These are phyloP conservation scores for Oreochromis aureus DNA, from an alignment of 2,113 vertebrate species.

Conservation along the genomic window DNA sequence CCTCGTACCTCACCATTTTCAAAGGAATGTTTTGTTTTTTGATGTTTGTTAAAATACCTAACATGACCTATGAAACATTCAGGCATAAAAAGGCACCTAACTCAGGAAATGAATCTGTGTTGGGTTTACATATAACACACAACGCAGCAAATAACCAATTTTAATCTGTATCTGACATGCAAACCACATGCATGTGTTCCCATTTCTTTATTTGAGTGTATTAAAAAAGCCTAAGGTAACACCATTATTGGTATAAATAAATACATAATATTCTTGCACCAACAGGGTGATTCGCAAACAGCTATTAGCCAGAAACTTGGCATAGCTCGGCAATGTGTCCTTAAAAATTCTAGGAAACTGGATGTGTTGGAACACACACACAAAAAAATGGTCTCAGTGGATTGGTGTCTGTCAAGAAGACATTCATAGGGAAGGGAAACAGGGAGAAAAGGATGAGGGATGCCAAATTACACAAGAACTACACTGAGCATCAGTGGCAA, in stretches of 20 bases:
- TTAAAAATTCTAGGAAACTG: background rate
- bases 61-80: background rate
- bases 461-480: background rate
- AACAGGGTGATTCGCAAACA: background rate
- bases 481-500: background rate
- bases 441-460: background rate
- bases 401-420: background rate
- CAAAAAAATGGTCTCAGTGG: background rate
- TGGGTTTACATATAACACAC: background rate
- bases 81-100: background rate
- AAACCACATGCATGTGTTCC: background rate
- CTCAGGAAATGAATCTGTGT: background rate
- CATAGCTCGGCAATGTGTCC: background rate
- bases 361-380: background rate
- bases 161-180: background rate
- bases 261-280: background rate
- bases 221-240: background rate
- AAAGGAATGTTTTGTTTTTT: background rate
- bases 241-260: background rate
- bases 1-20: background rate
- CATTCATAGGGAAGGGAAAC: background rate
- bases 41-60: background rate
- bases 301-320: background rate
- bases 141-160: background rate
- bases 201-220: background rate